Percentiles rank a stretch among this genome's conserved stretches.
Evolutionary conservation across 1,140 invertebrate species (phyloP).

Genomic region (Eurytemora carolleeae): DNA sequence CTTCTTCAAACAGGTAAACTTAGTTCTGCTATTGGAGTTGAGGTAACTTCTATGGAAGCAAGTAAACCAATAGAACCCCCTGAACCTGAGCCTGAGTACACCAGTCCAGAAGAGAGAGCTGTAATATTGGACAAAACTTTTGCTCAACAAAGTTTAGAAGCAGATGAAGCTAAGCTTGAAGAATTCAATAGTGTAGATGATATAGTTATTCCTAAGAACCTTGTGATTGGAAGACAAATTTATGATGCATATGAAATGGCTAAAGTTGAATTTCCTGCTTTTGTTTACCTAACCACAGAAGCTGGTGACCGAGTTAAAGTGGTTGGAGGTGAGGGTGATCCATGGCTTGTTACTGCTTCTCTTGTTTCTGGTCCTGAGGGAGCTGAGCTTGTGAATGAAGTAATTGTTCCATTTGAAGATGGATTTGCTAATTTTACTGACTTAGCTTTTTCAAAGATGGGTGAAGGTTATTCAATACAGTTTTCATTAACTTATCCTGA

Average conservation of each 20-base stretch:
- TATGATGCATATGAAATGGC: neutral
- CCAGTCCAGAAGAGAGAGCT: neutral
- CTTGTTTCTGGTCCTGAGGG: neutral
- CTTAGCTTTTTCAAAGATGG: neutral
- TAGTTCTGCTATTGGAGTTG: neutral
- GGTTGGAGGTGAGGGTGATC: neutral
- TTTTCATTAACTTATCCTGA: neutral
- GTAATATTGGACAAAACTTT: neutral
- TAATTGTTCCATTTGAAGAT: neutral
- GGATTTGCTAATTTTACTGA: neutral
- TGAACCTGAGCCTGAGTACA: neutral
- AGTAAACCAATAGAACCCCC: neutral
- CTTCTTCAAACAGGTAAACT: too few species aligned
- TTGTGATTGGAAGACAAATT: neutral
- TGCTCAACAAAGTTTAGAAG: neutral
- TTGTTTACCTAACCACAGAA: neutral
- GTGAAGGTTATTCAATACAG: neutral
- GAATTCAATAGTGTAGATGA: neutral
- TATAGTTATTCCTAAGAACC: neutral
- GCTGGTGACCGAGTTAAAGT: neutral
- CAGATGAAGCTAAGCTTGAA: neutral
- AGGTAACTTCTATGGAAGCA: neutral
- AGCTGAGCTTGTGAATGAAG: neutral
- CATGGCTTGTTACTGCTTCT: neutral
- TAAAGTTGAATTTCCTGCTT: neutral